Evolutionary conservation across 2,113 vertebrate species (phyloP).

Genomic region (Morone saxatilis): DNA sequence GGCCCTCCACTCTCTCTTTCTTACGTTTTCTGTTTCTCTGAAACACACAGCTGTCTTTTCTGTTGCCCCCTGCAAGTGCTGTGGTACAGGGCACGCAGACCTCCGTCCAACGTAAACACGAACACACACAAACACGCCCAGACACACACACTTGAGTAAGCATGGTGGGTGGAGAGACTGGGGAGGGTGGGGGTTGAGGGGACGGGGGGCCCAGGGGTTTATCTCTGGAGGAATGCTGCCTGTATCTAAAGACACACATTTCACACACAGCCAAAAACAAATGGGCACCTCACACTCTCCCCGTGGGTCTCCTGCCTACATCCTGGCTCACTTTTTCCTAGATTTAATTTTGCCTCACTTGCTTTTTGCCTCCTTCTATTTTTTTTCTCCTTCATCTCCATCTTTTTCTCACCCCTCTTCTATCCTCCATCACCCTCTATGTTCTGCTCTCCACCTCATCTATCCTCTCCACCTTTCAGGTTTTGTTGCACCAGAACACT

Average conservation of each 20-base stretch:
- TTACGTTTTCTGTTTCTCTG: conserved; percentile 67
- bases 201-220: conserved; percentile 79
- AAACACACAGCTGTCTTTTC: conserved; percentile 77
- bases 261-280: conserved; percentile 68
- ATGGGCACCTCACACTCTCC: conserved; percentile 38
- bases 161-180: conserved; percentile 78
- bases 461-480: conserved; percentile 39
- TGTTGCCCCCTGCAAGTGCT: conserved; percentile 74
- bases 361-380: neutral
- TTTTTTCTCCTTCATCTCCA: neutral
- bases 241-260: conserved; percentile 84
- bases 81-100: conserved; percentile 69
- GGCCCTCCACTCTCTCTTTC: conserved; percentile 74
- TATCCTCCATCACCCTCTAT: conserved; percentile 27
- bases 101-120: conserved; percentile 74
- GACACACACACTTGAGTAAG: conserved; percentile 78
- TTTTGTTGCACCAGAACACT: conserved; percentile 52
- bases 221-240: conserved; percentile 84
- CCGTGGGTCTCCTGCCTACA: conserved; percentile 2
- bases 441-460: conserved; percentile 47
- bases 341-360: neutral
- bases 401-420: neutral
- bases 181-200: conserved; percentile 66
- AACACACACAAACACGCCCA: conserved; percentile 41
- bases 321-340: conserved; percentile 6